A percentile compares a stretch with the other conserved stretches of the same genome.
Conservation (phyloP, 1,140 invertebrate species). For the Ostrea denselamellosa region DNA sequence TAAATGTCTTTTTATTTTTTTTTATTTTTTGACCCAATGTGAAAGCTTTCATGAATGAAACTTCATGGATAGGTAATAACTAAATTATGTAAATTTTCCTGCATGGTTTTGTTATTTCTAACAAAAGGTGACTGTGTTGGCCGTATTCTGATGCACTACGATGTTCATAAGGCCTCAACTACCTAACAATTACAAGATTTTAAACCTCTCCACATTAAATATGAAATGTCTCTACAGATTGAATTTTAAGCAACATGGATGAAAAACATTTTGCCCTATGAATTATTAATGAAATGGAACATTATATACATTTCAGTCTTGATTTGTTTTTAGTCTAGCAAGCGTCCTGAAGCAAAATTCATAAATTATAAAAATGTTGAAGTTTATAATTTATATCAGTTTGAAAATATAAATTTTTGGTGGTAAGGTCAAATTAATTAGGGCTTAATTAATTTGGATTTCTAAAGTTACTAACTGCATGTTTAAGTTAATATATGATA, state of each 20-base stretch:
- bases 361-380: not conserved
- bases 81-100: not conserved
- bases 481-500: no score
- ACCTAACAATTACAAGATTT: not conserved
- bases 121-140: not conserved
- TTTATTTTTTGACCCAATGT: not conserved
- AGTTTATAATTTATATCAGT: not conserved
- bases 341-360: not conserved
- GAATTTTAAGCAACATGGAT: not conserved
- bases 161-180: not conserved
- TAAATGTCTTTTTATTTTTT: not conserved
- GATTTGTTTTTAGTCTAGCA: not conserved
- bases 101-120: not conserved
- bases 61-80: not conserved
- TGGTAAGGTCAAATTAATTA: no score
- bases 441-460: no score
- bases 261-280: not conserved
- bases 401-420: no score
- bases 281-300: constrained; percentile 13
- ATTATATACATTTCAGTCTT: not conserved
- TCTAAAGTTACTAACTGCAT: no score
- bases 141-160: not conserved
- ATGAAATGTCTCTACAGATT: not conserved
- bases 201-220: not conserved
- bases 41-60: constrained; percentile 24